phyloP scores from a whole-genome alignment of 2,113 vertebrate genomes.

The Nycticorax nycticorax region DNA sequence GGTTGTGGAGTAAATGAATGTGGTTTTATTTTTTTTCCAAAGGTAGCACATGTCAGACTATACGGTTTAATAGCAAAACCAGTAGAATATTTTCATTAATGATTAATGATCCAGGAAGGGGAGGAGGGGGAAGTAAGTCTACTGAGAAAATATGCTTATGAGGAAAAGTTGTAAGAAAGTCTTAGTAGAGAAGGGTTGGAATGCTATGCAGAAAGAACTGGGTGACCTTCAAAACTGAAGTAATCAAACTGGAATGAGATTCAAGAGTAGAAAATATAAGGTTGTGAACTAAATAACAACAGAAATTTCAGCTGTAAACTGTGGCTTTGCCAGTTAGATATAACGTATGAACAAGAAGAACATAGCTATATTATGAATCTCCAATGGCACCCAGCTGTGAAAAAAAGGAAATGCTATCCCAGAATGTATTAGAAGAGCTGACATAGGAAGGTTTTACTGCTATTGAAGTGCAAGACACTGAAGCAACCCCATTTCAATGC shows the following conservation, averaged over 20 bases:
- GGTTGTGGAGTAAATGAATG: background rate
- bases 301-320: background rate
- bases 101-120: background rate
- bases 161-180: background rate
- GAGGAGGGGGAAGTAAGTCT: background rate
- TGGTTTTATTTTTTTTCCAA: background rate
- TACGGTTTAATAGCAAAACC: background rate
- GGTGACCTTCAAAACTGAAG: background rate
- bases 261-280: background rate
- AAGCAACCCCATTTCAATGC: background rate
- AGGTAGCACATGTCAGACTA: background rate
- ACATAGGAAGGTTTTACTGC: background rate
- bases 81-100: background rate
- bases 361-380: background rate
- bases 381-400: background rate
- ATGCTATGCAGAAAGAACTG: background rate
- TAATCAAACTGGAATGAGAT: background rate
- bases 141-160: background rate
- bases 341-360: background rate
- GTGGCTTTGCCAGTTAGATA: background rate
- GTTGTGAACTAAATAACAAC: background rate
- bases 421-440: background rate
- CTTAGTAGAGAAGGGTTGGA: background rate
- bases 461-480: background rate
- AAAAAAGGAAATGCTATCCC: background rate